Evolutionary conservation across 2,113 vertebrate species (phyloP), one percentile per base, ranked within the genome.

Genomic region (Arenaria interpres): DNA sequence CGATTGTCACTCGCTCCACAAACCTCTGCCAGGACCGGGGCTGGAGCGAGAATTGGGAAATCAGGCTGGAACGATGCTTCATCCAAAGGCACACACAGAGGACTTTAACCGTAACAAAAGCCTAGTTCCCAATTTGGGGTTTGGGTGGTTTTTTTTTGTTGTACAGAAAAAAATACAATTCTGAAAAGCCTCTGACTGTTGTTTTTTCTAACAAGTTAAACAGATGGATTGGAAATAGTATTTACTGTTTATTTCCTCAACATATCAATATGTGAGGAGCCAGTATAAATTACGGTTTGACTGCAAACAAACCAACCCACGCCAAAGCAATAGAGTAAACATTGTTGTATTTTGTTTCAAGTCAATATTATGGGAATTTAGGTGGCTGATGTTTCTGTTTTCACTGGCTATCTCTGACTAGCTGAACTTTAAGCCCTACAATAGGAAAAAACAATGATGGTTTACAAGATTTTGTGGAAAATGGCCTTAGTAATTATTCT

Each of bases 161-260:
- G 69, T 50, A 50, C 59, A 84, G 71, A 46, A 62, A 56, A 56
- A 74, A 79, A 87, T 85, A 96, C 88, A 94, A 73, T 97, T 97
- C 97, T 90, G 75, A 88, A 97, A 97, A 98, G 96, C 97, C 96
- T 98, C 97, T 97, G 97, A 97, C 96, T 91, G 75, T 93, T 97
- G 97, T 97, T 97, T 97, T 97, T 96, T 96, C 91, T 97, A 97
- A 96, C 97, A 97, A 98, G 97, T 93, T 94, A 95, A 98, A 94
- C 98, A 98, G 98, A 98, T 98, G 98, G 98, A 97, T 98, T 97
- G 98, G 97, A 98, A 98, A 96, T 97, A 97, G 97, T 98, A 98
- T 98, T 98, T 98, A 96, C 96, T 98, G 97, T 98, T 98, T 98
- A 98, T 98, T 98, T 98, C 98, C 95, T 97, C 97, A 95, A 93